A percentile compares a stretch with the other conserved stretches of the same genome.
phyloP scores from a whole-genome alignment of 1,140 invertebrate genomes.

The Tetraneura akinire region DNA sequence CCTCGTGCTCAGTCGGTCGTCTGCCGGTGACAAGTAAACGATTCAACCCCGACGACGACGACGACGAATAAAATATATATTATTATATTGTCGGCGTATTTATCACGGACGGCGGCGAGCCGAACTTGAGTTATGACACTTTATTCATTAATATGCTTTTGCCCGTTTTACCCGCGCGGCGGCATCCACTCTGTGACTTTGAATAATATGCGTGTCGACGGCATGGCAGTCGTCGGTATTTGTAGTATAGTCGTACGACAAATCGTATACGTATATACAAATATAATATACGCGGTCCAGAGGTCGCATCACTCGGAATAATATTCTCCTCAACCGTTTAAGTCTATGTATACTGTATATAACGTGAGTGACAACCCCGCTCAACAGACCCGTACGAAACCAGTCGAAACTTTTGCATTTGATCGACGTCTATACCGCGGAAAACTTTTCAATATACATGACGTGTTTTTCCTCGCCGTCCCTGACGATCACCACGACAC shows the following conservation, averaged over 20 bases:
- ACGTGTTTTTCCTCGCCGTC: background rate
- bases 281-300: background rate
- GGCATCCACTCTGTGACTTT: slow-evolving; percentile 16
- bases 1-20: background rate
- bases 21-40: slow-evolving; percentile 46
- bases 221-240: background rate
- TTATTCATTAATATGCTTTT: slow-evolving; percentile 49
- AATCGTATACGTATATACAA: no score
- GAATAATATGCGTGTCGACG: slow-evolving; percentile 46
- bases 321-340: background rate
- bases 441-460: slow-evolving; percentile 24
- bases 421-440: slow-evolving; percentile 11
- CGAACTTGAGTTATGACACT: slow-evolving; percentile 47
- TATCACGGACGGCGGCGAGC: slow-evolving; percentile 15
- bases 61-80: slow-evolving; percentile 20
- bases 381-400: background rate
- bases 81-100: slow-evolving; percentile 33
- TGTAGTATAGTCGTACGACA: no score
- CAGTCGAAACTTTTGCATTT: slow-evolving; percentile 32
- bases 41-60: slow-evolving; percentile 20
- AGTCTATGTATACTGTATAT: no score
- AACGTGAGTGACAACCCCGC: no score
- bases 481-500: no score
- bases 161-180: slow-evolving; percentile 28
- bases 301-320: background rate